Conservation (phyloP, 2,888 invertebrate species). For the Cosmia trapezina region DNA sequence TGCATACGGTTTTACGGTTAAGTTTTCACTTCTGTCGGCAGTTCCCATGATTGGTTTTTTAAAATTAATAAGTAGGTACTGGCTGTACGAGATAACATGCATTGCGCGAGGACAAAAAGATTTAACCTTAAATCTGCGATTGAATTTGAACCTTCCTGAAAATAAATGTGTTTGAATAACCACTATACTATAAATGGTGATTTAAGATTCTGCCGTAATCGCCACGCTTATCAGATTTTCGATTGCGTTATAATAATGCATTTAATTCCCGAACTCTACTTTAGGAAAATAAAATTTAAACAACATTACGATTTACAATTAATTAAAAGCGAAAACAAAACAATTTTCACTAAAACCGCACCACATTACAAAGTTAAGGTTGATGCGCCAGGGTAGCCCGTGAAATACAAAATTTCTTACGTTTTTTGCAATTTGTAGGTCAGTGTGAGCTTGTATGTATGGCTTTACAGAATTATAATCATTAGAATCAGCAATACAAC, state of each 20-base stretch:
- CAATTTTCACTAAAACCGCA: constrained; percentile 15
- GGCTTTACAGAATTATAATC: no score
- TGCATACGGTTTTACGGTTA: no score
- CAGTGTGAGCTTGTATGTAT: no score
- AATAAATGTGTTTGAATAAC: not conserved
- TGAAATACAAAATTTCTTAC: no score
- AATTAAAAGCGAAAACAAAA: constrained; percentile 4
- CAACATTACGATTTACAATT: not conserved
- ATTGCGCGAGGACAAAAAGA: not conserved
- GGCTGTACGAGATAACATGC: not conserved
- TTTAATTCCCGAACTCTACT: constrained; percentile 1
- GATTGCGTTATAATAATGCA: not conserved
- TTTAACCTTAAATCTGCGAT: not conserved
- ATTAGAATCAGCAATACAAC: no score
- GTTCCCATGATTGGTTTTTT: no score
- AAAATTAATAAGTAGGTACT: no score
- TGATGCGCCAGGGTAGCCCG: no score
- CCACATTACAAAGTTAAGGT: constrained; percentile 13
- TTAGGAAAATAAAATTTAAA: not conserved
- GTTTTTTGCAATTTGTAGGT: no score
- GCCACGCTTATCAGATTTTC: not conserved
- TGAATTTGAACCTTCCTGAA: not conserved
- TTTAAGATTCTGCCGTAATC: not conserved
- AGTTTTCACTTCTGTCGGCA: no score
- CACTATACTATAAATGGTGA: not conserved